phyloP scores from a whole-genome alignment of 1,140 invertebrate species.

The Nebria ingens region DNA sequence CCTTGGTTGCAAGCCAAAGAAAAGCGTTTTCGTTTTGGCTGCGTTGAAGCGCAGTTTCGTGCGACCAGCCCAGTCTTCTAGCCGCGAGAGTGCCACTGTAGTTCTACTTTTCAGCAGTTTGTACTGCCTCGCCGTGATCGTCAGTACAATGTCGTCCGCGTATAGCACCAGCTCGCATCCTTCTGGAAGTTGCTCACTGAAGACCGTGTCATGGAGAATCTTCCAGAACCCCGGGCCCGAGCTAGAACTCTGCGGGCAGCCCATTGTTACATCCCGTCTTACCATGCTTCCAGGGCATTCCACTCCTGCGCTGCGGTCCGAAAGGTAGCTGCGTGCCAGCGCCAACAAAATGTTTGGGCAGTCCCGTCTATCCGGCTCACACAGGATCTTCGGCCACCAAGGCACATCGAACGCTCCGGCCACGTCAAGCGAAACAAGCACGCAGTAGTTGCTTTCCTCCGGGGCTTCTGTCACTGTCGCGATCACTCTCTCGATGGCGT shows the following conservation, averaged over 20 bases:
- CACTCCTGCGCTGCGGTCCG: not conserved
- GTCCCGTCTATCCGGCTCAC: not conserved
- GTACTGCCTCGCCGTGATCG: not conserved
- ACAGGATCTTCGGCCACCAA: constrained; percentile 2
- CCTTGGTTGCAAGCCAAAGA: too few relatives aligned
- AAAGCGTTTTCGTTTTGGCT: too few relatives aligned
- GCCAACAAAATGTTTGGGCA: too few relatives aligned
- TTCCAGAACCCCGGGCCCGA: constrained; percentile 23
- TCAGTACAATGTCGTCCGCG: constrained; percentile 8
- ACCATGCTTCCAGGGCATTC: not conserved
- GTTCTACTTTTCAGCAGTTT: not conserved
- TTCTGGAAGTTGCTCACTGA: constrained; percentile 6
- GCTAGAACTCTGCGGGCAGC: constrained; percentile 27
- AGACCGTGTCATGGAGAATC: constrained; percentile 20
- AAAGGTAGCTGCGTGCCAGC: too few relatives aligned
- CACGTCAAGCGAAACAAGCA: constrained; percentile 1
- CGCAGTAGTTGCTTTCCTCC: not conserved
- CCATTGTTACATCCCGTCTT: constrained; percentile 13
- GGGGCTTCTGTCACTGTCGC: not conserved
- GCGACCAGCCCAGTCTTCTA: too few relatives aligned
- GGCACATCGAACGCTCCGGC: constrained; percentile 9
- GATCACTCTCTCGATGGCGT: not conserved
- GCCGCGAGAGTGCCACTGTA: too few relatives aligned
- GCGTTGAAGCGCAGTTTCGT: too few relatives aligned
- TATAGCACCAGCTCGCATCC: not conserved